Evolutionary conservation across 2,888 invertebrate species (phyloP).

Genomic region (Thysanoteuthis rhombus): DNA sequence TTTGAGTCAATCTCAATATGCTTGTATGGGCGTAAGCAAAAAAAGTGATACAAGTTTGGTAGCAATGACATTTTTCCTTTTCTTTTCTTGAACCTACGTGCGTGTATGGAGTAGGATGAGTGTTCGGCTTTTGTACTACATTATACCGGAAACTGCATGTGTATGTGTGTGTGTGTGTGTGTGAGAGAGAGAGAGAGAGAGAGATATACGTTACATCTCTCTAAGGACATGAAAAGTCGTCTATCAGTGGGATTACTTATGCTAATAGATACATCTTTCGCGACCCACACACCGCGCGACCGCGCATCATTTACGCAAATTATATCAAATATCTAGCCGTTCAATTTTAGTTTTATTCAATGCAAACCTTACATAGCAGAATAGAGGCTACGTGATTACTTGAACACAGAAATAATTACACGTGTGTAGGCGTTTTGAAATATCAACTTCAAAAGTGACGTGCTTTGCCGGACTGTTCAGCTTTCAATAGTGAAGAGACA

Average conservation of each 20-base stretch:
- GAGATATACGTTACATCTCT: neutral
- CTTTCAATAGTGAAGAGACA: neutral
- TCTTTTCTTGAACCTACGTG: neutral
- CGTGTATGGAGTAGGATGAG: neutral
- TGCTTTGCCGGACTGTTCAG: neutral
- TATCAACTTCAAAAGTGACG: neutral
- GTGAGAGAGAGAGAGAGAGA: no score
- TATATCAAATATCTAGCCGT: neutral
- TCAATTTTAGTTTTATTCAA: neutral
- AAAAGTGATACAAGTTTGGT: neutral
- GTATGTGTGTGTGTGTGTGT: no score
- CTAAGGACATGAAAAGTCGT: neutral
- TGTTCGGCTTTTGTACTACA: neutral
- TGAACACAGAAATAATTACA: neutral
- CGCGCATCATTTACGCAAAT: neutral
- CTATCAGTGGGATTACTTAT: neutral
- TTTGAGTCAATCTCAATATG: neutral
- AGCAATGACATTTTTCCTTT: neutral
- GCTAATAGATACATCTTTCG: neutral
- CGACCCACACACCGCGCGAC: neutral
- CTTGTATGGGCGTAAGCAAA: neutral
- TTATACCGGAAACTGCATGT: neutral
- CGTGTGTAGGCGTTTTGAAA: neutral
- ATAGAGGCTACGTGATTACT: neutral
- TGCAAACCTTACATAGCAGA: neutral